Conservation (phyloP, 1,140 invertebrate genomes). For the Campoletis sonorensis region DNA sequence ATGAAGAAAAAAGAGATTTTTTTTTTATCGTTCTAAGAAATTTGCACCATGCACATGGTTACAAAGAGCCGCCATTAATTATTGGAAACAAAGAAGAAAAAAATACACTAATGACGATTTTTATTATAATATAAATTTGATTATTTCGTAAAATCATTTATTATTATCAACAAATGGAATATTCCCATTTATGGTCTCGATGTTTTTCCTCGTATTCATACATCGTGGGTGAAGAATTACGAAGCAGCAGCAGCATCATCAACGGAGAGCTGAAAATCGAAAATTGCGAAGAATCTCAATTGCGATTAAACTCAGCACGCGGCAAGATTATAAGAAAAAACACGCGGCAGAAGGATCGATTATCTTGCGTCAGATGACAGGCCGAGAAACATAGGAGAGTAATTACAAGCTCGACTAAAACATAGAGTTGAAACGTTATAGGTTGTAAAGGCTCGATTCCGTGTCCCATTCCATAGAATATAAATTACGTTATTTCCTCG, state of each 20-base stretch:
- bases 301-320: not conserved
- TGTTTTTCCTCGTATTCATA: not conserved
- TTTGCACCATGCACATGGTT: too few species aligned
- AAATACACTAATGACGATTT: too few species aligned
- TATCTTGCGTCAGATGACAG: slow-evolving; percentile 1
- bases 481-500: not conserved
- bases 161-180: not conserved
- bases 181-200: not conserved
- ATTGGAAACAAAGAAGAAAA: too few species aligned
- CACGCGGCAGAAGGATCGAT: not conserved
- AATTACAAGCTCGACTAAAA: not conserved
- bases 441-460: not conserved
- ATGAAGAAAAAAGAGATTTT: too few species aligned
- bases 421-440: slow-evolving; percentile 14
- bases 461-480: not conserved
- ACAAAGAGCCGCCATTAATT: too few species aligned
- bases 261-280: not conserved
- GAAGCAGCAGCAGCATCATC: not conserved
- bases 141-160: too few species aligned
- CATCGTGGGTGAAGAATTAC: not conserved
- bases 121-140: too few species aligned
- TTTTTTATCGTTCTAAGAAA: too few species aligned
- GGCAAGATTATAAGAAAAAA: slow-evolving; percentile 1
- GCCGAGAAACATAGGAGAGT: not conserved
- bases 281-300: slow-evolving; percentile 11